Percentiles rank a stretch among this genome's conserved stretches.
Evolutionary conservation across 2,113 vertebrate genomes (phyloP).

Genomic region (Pelobates fuscus): DNA sequence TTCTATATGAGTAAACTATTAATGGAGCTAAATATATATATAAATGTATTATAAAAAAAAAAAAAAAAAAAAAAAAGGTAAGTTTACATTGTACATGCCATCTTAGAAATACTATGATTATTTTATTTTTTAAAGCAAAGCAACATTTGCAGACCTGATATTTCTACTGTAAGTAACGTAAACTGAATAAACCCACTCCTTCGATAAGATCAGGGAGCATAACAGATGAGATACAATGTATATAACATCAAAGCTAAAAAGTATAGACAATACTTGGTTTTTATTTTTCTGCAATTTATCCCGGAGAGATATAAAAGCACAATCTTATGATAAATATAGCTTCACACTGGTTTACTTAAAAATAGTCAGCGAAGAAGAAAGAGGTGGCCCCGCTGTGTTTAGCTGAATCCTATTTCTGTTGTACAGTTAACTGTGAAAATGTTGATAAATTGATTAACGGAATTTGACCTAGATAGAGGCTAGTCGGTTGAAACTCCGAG

Average conservation of each 20-base stretch:
- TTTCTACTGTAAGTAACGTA: background rate
- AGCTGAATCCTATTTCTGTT: conserved; percentile 24
- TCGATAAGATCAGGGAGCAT: conserved; percentile 10
- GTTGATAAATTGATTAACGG: conserved; percentile 45
- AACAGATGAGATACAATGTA: conserved; percentile 2
- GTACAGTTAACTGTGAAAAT: conserved; percentile 24
- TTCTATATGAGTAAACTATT: no score
- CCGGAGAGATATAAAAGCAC: conserved; percentile 42
- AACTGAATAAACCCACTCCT: background rate
- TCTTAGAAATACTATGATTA: no score
- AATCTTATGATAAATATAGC: conserved; percentile 37
- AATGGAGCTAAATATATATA: no score
- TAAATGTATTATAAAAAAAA: no score
- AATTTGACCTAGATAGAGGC: conserved; percentile 39
- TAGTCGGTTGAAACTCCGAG: background rate
- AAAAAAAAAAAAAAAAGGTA: background rate
- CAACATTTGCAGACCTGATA: background rate
- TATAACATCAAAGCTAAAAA: conserved; percentile 15
- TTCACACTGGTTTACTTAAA: conserved; percentile 39
- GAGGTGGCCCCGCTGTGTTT: conserved; percentile 26
- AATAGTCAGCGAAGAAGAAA: conserved; percentile 43
- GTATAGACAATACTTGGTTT: conserved; percentile 16
- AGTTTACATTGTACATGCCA: background rate
- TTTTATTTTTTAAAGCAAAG: no score
- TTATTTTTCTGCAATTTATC: conserved; percentile 47